These are phyloP conservation scores for Bolinopsis microptera DNA, from an alignment of 37 sponge, comb jelly and placozoan genomes.

Conservation along the genomic window DNA sequence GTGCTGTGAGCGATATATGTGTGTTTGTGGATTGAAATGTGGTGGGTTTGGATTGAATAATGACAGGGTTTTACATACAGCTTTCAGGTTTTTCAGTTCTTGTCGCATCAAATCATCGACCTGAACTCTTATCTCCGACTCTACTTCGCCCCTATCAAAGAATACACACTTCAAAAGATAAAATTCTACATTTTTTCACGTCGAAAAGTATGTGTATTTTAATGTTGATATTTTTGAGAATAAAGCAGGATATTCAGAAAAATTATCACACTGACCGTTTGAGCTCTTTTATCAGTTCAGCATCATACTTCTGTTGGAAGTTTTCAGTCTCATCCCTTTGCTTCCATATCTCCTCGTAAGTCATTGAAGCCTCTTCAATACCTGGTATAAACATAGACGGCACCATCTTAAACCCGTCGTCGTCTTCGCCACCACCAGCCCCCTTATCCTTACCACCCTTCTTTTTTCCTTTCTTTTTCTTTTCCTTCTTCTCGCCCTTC, in stretches of 20 bases:
- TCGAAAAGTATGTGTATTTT: too few relatives aligned
- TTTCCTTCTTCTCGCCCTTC: conserved; percentile 81
- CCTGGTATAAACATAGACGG: conserved; percentile 91
- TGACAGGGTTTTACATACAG: conserved; percentile 74
- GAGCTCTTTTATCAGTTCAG: conserved; percentile 87
- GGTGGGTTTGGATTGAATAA: neutral
- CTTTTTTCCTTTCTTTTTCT: conserved; percentile 69
- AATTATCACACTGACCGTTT: conserved; percentile 72
- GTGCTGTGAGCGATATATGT: too few relatives aligned
- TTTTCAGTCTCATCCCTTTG: conserved; percentile 84
- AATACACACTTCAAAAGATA: too few relatives aligned
- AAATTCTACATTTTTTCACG: too few relatives aligned
- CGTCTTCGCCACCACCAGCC: conserved; percentile 72
- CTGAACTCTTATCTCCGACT: conserved; percentile 87
- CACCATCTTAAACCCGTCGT: conserved; percentile 81
- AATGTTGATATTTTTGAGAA: too few relatives aligned
- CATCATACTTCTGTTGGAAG: conserved; percentile 89
- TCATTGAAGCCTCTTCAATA: conserved; percentile 68
- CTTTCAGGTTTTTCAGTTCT: conserved; percentile 96
- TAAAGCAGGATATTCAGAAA: too few relatives aligned
- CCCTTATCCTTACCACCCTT: neutral
- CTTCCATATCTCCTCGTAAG: conserved; percentile 92
- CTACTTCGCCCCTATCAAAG: conserved; percentile 92
- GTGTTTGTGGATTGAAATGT: neutral
- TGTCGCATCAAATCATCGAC: conserved; percentile 98